phyloP scores from a whole-genome alignment of 2,888 invertebrate genomes.

The Tenthredo livida region DNA sequence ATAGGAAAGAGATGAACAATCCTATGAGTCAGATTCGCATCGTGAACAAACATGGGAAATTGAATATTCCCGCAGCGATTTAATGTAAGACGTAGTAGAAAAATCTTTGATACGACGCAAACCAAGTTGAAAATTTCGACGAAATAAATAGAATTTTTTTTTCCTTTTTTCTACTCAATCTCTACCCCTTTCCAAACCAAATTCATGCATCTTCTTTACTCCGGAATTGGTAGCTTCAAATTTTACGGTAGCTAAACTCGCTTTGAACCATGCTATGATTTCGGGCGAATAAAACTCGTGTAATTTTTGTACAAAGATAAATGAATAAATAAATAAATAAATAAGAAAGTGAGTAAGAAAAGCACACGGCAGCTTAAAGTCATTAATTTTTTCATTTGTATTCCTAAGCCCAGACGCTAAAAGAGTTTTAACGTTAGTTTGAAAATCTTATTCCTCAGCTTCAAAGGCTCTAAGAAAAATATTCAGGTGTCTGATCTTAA shows the following conservation, averaged over 20 bases:
- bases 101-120: not conserved
- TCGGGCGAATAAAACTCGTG: not conserved
- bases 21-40: not conserved
- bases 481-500: conserved; percentile 2
- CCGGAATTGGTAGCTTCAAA: not conserved
- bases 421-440: not conserved
- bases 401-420: not conserved
- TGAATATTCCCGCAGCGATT: not conserved
- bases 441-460: not conserved
- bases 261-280: not conserved
- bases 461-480: not conserved
- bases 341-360: not conserved
- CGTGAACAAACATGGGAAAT: not conserved
- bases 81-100: not conserved
- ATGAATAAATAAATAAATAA: not conserved
- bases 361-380: not conserved
- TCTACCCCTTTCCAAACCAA: too few species aligned
- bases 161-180: not conserved
- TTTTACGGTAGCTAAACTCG: not conserved
- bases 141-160: not conserved
- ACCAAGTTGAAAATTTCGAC: not conserved
- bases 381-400: not conserved
- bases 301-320: not conserved
- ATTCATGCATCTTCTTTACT: not conserved
- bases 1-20: not conserved